Conservation (phyloP, 2,888 invertebrate species). For the Drosophila dives region DNA sequence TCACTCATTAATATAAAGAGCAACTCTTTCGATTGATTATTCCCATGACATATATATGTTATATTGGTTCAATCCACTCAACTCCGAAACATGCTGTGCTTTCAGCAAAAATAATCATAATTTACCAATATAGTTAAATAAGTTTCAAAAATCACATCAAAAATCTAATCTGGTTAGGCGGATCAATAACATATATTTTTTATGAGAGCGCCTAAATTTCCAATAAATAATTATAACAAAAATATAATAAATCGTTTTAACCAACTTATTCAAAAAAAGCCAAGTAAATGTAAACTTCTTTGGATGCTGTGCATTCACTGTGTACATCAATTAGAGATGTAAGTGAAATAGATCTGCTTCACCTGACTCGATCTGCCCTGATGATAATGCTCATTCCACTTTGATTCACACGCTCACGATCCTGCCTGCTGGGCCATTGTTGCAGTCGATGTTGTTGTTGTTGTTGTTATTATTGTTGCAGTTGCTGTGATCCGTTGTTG, state of each 20-base stretch:
- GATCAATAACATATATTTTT: background rate
- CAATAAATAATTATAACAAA: background rate
- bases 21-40: background rate
- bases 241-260: background rate
- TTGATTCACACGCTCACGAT: constrained; percentile 77
- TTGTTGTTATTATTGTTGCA: constrained; percentile 17
- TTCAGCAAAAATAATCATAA: background rate
- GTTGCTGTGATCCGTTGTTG: constrained; percentile 56
- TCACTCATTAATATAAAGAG: background rate
- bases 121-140: too few relatives aligned
- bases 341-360: constrained; percentile 12
- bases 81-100: background rate
- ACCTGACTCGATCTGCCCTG: constrained; percentile 5
- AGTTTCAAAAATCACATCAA: background rate
- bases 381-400: constrained; percentile 4
- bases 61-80: background rate
- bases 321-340: background rate
- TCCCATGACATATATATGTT: background rate
- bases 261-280: background rate
- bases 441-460: constrained; percentile 23
- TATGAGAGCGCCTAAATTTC: background rate
- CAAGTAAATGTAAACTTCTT: background rate
- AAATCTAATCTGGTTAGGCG: background rate
- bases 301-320: background rate
- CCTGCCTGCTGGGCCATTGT: constrained; percentile 38